phyloP scores from a whole-genome alignment of 2,888 invertebrate species.

The Nomada flava region DNA sequence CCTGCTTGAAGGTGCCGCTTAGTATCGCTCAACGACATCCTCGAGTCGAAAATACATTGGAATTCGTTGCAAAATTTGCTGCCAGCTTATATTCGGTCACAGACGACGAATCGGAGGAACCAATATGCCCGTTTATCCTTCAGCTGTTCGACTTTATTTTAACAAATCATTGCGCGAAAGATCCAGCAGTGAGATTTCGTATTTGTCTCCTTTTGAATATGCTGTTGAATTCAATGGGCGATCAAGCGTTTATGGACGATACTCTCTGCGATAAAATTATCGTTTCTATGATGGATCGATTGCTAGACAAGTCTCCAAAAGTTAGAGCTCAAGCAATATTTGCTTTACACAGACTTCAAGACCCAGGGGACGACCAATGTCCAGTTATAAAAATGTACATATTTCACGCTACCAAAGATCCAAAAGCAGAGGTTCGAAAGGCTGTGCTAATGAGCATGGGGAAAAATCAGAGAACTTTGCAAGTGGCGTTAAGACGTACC shows the following conservation, averaged over 20 bases:
- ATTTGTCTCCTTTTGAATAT: slow-evolving; percentile 92
- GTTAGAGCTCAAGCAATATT: slow-evolving; percentile 92
- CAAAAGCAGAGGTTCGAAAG: slow-evolving; percentile 90
- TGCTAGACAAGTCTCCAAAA: slow-evolving; percentile 90
- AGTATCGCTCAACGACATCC: slow-evolving; percentile 89
- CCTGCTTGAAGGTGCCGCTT: slow-evolving; percentile 88
- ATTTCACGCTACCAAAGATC: slow-evolving; percentile 90
- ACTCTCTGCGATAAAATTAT: slow-evolving; percentile 90
- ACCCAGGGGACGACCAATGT: slow-evolving; percentile 90
- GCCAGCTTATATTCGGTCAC: slow-evolving; percentile 85
- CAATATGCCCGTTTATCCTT: slow-evolving; percentile 85
- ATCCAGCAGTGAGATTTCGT: slow-evolving; percentile 88
- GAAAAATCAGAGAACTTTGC: slow-evolving; percentile 89
- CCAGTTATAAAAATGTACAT: slow-evolving; percentile 90
- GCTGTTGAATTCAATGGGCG: slow-evolving; percentile 90
- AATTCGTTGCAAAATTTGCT: slow-evolving; percentile 90
- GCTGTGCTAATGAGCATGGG: slow-evolving; percentile 91
- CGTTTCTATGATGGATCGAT: slow-evolving; percentile 88
- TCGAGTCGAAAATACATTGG: slow-evolving; percentile 88
- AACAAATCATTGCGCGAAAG: slow-evolving; percentile 85
- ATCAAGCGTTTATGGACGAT: slow-evolving; percentile 91
- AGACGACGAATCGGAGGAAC: slow-evolving; percentile 84
- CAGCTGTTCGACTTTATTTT: slow-evolving; percentile 88
- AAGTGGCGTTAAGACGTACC: slow-evolving; percentile 89
- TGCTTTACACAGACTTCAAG: slow-evolving; percentile 92